Evolutionary conservation across 2,113 vertebrate genomes (phyloP).

Genomic region (Sapayoa aenigma): DNA sequence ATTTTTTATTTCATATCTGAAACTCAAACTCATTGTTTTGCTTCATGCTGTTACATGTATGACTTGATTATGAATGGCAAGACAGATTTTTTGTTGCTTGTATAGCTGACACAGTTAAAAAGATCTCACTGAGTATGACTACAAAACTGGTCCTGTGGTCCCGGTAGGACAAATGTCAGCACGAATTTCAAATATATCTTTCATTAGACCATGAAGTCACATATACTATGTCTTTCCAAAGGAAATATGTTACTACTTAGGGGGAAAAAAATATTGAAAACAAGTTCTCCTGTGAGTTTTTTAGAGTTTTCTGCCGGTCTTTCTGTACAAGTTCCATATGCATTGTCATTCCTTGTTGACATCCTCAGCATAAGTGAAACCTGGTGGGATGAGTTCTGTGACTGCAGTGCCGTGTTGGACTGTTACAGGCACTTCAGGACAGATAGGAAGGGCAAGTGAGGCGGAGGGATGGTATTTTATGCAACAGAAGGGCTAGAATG

Average conservation of each 20-base stretch:
- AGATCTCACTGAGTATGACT: background rate
- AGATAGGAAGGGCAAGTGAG: background rate
- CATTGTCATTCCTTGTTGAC: background rate
- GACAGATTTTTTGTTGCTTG: background rate
- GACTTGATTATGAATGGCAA: background rate
- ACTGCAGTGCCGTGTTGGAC: background rate
- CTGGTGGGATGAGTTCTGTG: background rate
- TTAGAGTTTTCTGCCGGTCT: background rate
- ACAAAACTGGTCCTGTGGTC: background rate
- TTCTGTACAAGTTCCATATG: background rate
- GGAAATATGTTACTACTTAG: background rate
- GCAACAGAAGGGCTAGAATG: background rate
- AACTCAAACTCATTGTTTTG: background rate
- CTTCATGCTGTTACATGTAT: background rate
- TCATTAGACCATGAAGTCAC: background rate
- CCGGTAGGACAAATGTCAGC: background rate
- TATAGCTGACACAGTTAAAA: background rate
- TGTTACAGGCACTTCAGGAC: background rate
- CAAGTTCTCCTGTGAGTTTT: background rate
- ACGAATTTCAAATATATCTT: background rate
- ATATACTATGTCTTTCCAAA: background rate
- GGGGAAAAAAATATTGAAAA: background rate
- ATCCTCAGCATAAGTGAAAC: background rate
- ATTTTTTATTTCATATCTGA: background rate
- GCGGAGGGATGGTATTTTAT: rapidly evolving